Base-by-base conservation (phyloP, 1,140 invertebrate genomes). In the Trissolcus basalis region DNA sequence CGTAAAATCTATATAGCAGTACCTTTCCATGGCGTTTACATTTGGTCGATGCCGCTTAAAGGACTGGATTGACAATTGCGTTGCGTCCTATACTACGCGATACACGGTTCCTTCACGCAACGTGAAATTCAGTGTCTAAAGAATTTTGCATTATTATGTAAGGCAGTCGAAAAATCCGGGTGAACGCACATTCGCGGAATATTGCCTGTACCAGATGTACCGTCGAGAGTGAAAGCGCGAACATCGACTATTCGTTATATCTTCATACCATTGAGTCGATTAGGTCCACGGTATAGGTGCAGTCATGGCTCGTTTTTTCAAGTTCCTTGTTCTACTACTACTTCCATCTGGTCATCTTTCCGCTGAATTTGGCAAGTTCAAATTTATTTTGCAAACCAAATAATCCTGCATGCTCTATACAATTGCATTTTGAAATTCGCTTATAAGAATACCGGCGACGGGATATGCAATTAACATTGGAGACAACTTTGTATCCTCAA, bases 221-320 rank as follows among this genome's bases (percentile, higher is more conserved):
- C 56, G 68, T 63, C 11, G 81, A 83, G 84, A 85, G 85, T 88
- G 86, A 88, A 88, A 88, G 86, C 78, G 81, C 55, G 55, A 82
- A 77, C 80, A 79, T 59, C 47, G 48, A 15, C 35, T 39, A 61
- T 51, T 67, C 58, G 64, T 56, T 58, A 69, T 53, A 59, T 65
- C 61, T 35, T 11, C 1, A 45, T 48, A 39, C 2, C 27, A 33
- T 49, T 43, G 64, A 56, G 65, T 68, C 43, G 51, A 67, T 60
- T 68, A 27, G 65, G 14, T 15, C 27, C 45, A 36, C 47, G 55
- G 50, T 41, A 32, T 50, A 11, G 1, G 14, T 0, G 33, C 47
- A 50, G 56, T 41, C 35, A 80, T 72, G 75, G 71, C 68, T 47
- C 45, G 43, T 54, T 55, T 74, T 56, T 68, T 68, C 14, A 13